Percentiles rank a stretch among this genome's conserved stretches.
Conservation (phyloP, 2,113 vertebrate genomes). For the Ranitomeya imitator region DNA sequence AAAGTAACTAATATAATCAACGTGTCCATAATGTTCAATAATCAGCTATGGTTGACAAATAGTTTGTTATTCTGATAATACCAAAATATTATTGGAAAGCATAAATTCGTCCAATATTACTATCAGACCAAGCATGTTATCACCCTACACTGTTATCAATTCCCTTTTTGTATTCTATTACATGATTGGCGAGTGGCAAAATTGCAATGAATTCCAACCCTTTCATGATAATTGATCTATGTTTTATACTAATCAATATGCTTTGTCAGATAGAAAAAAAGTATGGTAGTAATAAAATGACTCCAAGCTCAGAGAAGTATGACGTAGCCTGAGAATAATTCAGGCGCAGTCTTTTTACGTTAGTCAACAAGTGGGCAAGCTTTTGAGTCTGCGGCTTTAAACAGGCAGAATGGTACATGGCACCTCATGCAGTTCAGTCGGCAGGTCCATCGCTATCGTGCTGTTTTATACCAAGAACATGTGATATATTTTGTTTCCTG, state of each 20-base stretch:
- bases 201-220: background rate
- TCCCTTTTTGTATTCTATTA: no score
- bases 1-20: no score
- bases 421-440: constrained; percentile 36
- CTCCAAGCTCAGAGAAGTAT: background rate
- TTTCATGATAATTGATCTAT: background rate
- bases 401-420: constrained; percentile 53
- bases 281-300: background rate
- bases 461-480: constrained; percentile 57
- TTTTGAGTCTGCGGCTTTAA: constrained; percentile 43
- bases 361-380: constrained; percentile 16
- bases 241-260: no score
- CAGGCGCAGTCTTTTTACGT: background rate
- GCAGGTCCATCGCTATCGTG: constrained; percentile 48
- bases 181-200: background rate
- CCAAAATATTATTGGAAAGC: no score
- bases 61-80: no score
- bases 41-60: no score
- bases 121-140: no score
- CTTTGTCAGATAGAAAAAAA: background rate
- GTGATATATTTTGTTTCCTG: constrained; percentile 57
- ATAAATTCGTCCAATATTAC: no score
- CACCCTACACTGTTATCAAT: no score
- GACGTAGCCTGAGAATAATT: background rate
- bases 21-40: no score